Conservation (phyloP, 2,113 vertebrate genomes). For the Nanorana parkeri region DNA sequence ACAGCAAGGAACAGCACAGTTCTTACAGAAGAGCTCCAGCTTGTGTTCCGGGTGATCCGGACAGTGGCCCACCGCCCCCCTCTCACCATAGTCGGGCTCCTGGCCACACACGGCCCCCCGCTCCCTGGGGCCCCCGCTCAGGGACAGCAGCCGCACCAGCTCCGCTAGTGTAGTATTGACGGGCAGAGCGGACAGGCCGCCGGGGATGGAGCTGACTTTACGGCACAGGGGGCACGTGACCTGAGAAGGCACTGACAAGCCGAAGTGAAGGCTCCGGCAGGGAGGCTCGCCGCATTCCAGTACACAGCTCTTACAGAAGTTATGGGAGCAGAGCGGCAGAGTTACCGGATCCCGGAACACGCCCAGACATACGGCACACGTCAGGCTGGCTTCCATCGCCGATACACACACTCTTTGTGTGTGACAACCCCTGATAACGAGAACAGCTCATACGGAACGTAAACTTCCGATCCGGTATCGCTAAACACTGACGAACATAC, state of each 20-base stretch:
- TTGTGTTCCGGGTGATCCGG: constrained; percentile 62
- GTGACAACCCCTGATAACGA: too few relatives aligned
- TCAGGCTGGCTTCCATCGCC: constrained; percentile 70
- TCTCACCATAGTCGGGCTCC: not conserved
- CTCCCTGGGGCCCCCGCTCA: not conserved
- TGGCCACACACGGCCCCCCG: not conserved
- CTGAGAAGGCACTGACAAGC: not conserved
- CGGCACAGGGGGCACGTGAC: constrained; percentile 66
- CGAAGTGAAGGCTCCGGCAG: constrained; percentile 40
- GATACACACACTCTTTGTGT: too few relatives aligned
- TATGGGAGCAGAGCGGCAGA: constrained; percentile 69
- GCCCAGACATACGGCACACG: constrained; percentile 69
- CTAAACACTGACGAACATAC: too few relatives aligned
- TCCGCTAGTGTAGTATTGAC: constrained; percentile 67
- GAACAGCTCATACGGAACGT: too few relatives aligned
- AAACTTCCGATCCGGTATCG: too few relatives aligned
- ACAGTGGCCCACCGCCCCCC: constrained; percentile 50
- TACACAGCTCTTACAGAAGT: constrained; percentile 69
- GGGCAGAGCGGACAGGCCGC: constrained; percentile 61
- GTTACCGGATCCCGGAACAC: constrained; percentile 70
- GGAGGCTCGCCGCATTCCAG: constrained; percentile 58
- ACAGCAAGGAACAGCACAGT: constrained; percentile 66
- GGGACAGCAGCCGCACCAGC: constrained; percentile 62
- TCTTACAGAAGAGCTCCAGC: constrained; percentile 69
- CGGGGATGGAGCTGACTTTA: constrained; percentile 64